Base-by-base conservation (phyloP, 2,113 vertebrate genomes). In the Nothoprocta perdicaria region DNA sequence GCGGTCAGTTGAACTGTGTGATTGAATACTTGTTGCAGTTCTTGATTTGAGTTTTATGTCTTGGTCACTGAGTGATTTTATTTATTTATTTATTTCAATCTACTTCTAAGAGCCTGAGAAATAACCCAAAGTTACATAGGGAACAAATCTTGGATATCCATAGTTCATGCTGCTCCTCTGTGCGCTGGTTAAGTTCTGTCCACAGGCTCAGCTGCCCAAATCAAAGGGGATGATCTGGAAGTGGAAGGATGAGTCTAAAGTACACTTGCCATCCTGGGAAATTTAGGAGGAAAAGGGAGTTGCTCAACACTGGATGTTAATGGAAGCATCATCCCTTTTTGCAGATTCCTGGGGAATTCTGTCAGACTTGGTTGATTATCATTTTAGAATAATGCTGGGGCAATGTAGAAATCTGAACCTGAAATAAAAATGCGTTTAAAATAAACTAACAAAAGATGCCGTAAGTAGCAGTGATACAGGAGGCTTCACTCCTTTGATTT, bases 221-320 rank as follows among this genome's bases (percentile, higher is more conserved):
- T 92, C 93, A 73, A 27, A 33, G 61, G 74, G 61, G 89, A 85
- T 93, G 80, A 71, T 86, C 85, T 95, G 85, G 73, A 95, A 95
- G 78, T 69, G 61, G 85, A 90, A 87, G 46, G 68, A 88, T 92
- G 86, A 84, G 88, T 66, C 92, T 84, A 84, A 89, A 86, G 83
- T 89, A 40, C 77, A 77, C 84, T 79, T 40, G 3, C 61, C 58
- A 81, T 96, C 75, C 73, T 92, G 91, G 90, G 94, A 95, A 88
- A 91, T 96, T 53, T 96, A 96, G 80, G 84, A 96, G 80, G 84
- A 90, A 83, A 90, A 96, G 69, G 83, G 93, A 96, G 83, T 94
- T 96, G 62, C 58, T 91, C 57, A 71, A 76, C 80, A 83, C 63
- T 91, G 61, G 46, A 48, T 91, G 87, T 82, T 90, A 89, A 75